Base-by-base conservation (phyloP, 2,888 invertebrate genomes). In the Anoncus sp. region DNA sequence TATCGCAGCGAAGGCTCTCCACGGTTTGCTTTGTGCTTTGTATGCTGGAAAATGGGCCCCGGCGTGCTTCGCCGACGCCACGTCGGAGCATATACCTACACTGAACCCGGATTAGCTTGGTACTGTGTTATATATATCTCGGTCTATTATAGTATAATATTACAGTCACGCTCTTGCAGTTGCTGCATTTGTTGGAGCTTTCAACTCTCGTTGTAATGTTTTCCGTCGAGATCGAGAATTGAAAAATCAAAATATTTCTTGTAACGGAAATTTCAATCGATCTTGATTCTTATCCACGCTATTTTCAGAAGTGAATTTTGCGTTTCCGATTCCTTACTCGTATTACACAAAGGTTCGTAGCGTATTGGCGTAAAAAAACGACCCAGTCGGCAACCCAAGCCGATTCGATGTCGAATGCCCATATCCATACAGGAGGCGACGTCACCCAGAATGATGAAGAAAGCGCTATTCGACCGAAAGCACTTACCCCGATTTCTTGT, bases 21-120 rank as follows among this genome's bases (percentile, higher is more conserved):
- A 35, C 57, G 63, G 79, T 80, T 77, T 83, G 81, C 84, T 86
- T 87, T 85, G 86, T 86, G 83, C 85, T 85, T 85, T 82, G 83
- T 85, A 84, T 78, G 57, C 73, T 65, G 69, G 84, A 79, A 82
- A 87, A 85, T 82, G 79, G 79, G 74, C 72, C 73, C 67, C 75
- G 77, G 75, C 70, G 71, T 79, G 62, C 71, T 51, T 16, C 66
- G 18, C 59, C 47, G 40, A 53, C 47, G 70, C 77, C 65, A 53
- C 22, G 72, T 51, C 20, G 2, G 22, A 38, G 43, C 66, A 71
- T 79, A 82, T 82, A 82, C 79, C 63, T 67, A 74, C 66, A 80
- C 75, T 73, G 72, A 75, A 47, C 79, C 72, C 80, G 83, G 83
- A 82, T 84, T 84, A 81, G 82, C 77, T 70, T 83, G 75, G 82